Percentiles rank a stretch among this genome's conserved stretches.
phyloP scores from a whole-genome alignment of 1,140 invertebrate genomes.

The Polyergus mexicanus region DNA sequence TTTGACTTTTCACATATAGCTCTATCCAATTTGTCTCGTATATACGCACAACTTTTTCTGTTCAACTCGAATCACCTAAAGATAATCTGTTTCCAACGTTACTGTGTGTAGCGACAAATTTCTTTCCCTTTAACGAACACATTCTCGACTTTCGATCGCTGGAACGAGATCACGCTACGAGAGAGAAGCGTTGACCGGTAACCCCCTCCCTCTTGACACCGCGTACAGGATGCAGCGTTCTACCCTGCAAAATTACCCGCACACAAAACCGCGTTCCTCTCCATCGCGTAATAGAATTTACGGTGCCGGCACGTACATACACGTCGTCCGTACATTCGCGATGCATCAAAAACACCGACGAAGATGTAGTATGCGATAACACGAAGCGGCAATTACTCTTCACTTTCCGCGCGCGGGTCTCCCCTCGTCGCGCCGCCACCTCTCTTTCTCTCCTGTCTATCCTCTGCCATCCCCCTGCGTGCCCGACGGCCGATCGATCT shows the following conservation, averaged over 20 bases:
- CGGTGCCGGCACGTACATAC: slow-evolving; percentile 43
- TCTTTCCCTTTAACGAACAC: not conserved
- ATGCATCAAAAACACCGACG: slow-evolving; percentile 62
- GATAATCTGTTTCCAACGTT: not conserved
- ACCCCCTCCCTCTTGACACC: not conserved
- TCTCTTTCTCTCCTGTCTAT: slow-evolving; percentile 2
- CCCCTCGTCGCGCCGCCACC: not conserved
- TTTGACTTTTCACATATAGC: not conserved
- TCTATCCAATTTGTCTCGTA: not conserved
- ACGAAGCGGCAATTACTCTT: slow-evolving; percentile 72
- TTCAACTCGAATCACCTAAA: not conserved
- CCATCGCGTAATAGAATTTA: slow-evolving; percentile 59
- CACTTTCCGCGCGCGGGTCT: slow-evolving; percentile 44
- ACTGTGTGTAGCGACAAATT: not conserved
- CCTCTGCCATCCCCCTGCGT: slow-evolving; percentile 35
- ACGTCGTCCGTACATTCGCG: slow-evolving; percentile 34
- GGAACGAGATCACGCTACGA: slow-evolving; percentile 14
- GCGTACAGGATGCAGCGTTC: not conserved
- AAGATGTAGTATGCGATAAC: slow-evolving; percentile 61
- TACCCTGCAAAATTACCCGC: slow-evolving; percentile 41
- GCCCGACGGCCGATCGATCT: slow-evolving; percentile 68
- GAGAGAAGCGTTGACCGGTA: not conserved
- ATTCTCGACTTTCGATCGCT: slow-evolving; percentile 26
- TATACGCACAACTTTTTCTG: not conserved
- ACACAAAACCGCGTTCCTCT: slow-evolving; percentile 42